Base-by-base conservation (phyloP, 2,888 invertebrate species). In the Pammene fasciana region DNA sequence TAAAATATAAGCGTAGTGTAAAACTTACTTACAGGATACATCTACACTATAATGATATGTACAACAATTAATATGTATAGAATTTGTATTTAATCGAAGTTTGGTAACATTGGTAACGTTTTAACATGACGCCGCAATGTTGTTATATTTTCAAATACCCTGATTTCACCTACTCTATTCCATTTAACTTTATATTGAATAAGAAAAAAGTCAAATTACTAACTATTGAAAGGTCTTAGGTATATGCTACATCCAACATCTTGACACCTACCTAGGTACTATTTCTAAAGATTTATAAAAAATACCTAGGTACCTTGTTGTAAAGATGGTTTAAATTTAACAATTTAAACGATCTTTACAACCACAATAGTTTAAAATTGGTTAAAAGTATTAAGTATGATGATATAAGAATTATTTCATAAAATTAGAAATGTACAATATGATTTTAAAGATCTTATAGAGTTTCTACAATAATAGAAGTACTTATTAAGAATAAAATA, bases 1-100 rank as follows among this genome's bases (percentile, higher is more conserved):
- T 60, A 65, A 60, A 10, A 70, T 59, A 70, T 70, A 60, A 70
- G 65, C 70, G 65, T 70, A 68, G 64, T 59, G 14, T 52, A 68
- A 34, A 64, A 65, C 46, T 70, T 65, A 60, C 41, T 38, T 65
- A 65, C 45, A 67, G n/a, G 9, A 67, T 7, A 67, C 14, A 18
- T 14, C 54, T 65, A 55, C 43, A 64, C 52, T 45, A 65, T 36
- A n/a, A 52, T 45, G 55, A 65, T 55, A 65, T 65, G 55, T 65
- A 55, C 55, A 62, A 55, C 55, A 41, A 34, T 55, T 54, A 55
- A 34, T 26, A 26, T 1, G 1, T 18, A 41, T 43, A 52, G n/a
- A 10, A 52, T 59, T 34, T 45, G n/a, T 45, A 43, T 56, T 34
- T 18, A 52, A 43, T 34, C n/a, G 52, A 59, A 60, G 41, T 34